These are phyloP conservation scores for Platyscapa corneri DNA, from an alignment of 1,140 invertebrate species.

Conservation along the genomic window DNA sequence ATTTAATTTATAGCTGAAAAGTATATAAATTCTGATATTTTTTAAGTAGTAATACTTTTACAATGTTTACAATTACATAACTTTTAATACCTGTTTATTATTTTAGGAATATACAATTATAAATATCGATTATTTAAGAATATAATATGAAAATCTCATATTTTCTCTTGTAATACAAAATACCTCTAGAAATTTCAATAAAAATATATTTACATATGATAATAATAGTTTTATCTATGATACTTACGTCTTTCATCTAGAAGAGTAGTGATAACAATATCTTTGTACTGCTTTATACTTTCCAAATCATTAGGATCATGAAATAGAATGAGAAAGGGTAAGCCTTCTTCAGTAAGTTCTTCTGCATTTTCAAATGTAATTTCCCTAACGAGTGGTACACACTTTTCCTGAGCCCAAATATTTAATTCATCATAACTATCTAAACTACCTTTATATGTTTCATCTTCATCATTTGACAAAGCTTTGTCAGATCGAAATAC, in stretches of 20 bases:
- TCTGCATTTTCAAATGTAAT: conserved; percentile 99
- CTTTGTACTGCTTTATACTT: conserved; percentile 90
- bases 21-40: too few species aligned
- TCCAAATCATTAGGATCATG: conserved; percentile 90
- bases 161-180: background rate
- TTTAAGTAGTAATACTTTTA: too few species aligned
- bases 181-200: background rate
- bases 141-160: too few species aligned
- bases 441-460: conserved; percentile 84
- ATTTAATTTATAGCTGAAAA: too few species aligned
- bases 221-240: conserved; percentile 17
- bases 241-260: conserved; percentile 92
- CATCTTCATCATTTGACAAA: conserved; percentile 85
- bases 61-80: too few species aligned
- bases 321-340: conserved; percentile 99
- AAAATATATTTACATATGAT: background rate
- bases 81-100: too few species aligned
- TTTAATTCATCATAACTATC: conserved; percentile 85
- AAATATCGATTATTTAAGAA: too few species aligned
- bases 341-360: conserved; percentile 98
- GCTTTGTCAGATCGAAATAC: conserved; percentile 88
- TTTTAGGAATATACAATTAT: too few species aligned
- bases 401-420: conserved; percentile 92
- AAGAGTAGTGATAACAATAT: conserved; percentile 86
- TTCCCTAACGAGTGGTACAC: conserved; percentile 90